phyloP scores from a whole-genome alignment of 2,113 vertebrate genomes.

The Zootoca vivipara region DNA sequence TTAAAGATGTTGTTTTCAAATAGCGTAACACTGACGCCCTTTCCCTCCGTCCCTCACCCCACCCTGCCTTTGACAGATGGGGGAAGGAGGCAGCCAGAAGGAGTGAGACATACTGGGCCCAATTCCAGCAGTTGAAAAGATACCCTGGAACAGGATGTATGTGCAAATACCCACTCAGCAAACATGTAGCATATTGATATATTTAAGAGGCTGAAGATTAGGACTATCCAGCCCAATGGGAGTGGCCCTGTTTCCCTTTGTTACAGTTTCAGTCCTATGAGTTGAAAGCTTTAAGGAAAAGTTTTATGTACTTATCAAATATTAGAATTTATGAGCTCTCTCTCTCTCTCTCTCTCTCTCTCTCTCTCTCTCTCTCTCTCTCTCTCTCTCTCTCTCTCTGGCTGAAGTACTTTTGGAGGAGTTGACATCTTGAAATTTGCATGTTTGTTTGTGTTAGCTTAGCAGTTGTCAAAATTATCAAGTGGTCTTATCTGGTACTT shows the following conservation, averaged over 20 bases:
- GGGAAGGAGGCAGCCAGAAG: conserved; percentile 1
- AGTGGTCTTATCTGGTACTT: background rate
- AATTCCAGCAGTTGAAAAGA: conserved; percentile 19
- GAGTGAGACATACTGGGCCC: background rate
- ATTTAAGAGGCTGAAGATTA: background rate
- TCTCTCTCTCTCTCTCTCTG: no score
- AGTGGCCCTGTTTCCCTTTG: background rate
- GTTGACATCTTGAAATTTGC: background rate
- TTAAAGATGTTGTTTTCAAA: conserved; percentile 1
- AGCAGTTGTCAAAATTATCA: background rate
- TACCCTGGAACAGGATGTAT: conserved; percentile 1
- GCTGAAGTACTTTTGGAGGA: background rate
- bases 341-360: no score
- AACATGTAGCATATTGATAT: conserved; percentile 6
- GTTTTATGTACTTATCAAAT: conserved; percentile 2
- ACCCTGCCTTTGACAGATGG: background rate
- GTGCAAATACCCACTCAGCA: conserved; percentile 6
- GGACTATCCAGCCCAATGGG: conserved; percentile 2
- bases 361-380: no score
- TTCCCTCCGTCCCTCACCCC: background rate
- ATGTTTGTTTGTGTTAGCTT: background rate
- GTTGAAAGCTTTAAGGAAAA: background rate
- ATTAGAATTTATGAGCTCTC: background rate
- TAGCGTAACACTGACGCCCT: background rate
- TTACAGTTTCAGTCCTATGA: background rate